Conservation (phyloP, 2,797 vertebrate species). For the Rhinogobio ventralis region DNA sequence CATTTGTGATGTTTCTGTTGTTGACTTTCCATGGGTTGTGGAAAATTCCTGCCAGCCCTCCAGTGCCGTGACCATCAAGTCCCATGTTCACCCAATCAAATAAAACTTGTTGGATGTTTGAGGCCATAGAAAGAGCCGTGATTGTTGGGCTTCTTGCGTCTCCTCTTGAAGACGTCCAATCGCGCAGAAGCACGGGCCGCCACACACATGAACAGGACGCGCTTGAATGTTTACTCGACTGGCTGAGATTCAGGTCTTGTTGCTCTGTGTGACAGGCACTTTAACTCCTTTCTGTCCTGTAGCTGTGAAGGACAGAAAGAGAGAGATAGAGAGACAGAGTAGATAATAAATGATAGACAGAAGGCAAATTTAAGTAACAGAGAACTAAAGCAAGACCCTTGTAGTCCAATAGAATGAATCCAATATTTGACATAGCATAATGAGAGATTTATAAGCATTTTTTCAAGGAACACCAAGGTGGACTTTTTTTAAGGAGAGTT, state of each 20-base stretch:
- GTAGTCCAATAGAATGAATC: too few species aligned
- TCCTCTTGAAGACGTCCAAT: slow-evolving; percentile 60
- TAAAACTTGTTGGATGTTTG: slow-evolving; percentile 25
- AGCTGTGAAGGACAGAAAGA: slow-evolving; percentile 72
- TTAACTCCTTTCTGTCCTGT: slow-evolving; percentile 86
- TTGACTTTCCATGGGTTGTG: neutral
- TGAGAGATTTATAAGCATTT: too few species aligned
- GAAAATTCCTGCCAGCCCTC: slow-evolving; percentile 5
- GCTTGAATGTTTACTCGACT: slow-evolving; percentile 58
- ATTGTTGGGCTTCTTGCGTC: slow-evolving; percentile 51
- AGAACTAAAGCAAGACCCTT: neutral
- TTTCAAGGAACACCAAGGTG: too few species aligned
- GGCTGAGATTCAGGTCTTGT: slow-evolving; percentile 76
- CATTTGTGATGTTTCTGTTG: neutral
- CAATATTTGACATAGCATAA: too few species aligned
- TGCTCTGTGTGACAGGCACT: slow-evolving; percentile 82
- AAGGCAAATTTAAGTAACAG: neutral
- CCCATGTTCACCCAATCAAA: neutral
- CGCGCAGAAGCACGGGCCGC: slow-evolving; percentile 67
- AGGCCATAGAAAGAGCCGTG: slow-evolving; percentile 23
- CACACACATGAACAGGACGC: slow-evolving; percentile 67
- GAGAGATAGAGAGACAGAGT: neutral
- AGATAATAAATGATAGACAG: slow-evolving; percentile 10
- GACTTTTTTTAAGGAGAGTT: too few species aligned
- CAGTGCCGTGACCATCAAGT: neutral